These are phyloP conservation scores for Margaritifera margaritifera DNA, from an alignment of 2,888 invertebrate species.

Conservation along the genomic window DNA sequence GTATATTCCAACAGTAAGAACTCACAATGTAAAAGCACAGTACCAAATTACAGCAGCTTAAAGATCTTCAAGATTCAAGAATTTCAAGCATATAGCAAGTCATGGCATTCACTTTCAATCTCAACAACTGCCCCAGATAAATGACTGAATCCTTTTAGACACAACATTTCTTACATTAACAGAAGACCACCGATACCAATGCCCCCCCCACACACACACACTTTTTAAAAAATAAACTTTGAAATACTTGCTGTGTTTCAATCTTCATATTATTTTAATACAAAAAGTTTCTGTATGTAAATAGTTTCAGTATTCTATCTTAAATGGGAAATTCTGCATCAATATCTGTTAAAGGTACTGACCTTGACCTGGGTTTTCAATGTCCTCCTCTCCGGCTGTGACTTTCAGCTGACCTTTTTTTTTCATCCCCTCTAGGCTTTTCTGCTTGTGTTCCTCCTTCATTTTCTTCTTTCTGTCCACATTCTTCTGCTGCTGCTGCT, in stretches of 20 bases:
- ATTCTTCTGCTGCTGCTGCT: constrained; percentile 83
- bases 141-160: no score
- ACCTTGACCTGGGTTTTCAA: constrained; percentile 8
- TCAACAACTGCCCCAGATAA: no score
- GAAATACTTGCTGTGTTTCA: background rate
- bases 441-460: constrained; percentile 70
- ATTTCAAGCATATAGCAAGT: no score
- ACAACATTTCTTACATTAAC: no score
- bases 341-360: background rate
- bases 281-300: background rate
- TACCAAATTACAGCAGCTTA: no score
- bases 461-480: constrained; percentile 79
- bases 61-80: no score
- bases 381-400: constrained; percentile 18
- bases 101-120: no score
- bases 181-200: no score
- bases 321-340: background rate
- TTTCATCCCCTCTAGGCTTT: constrained; percentile 61
- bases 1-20: background rate
- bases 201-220: no score
- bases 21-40: background rate
- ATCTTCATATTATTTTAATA: background rate
- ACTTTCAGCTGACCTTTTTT: constrained; percentile 18
- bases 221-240: no score
- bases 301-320: background rate